These are phyloP conservation scores for Zaprionus gabonicus DNA, from an alignment of 1,140 invertebrate genomes.

Conservation along the genomic window DNA sequence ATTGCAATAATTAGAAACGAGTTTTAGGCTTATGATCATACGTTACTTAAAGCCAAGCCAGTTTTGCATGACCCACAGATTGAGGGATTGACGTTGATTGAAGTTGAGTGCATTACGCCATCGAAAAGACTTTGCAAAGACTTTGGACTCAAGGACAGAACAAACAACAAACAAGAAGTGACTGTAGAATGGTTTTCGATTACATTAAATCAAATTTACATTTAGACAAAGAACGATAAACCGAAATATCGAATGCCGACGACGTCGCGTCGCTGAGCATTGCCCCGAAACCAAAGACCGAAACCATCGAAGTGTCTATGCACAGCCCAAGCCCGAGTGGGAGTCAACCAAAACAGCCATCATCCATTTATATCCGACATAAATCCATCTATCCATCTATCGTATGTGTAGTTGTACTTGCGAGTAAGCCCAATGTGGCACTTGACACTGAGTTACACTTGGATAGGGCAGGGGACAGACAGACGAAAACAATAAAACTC, in stretches of 20 bases:
- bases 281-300: background rate
- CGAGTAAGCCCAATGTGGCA: constrained; percentile 8
- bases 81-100: background rate
- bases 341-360: constrained; percentile 2
- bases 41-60: constrained; percentile 28
- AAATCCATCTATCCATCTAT: constrained; percentile 22
- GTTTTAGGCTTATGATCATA: constrained; percentile 19
- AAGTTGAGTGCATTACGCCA: constrained; percentile 32
- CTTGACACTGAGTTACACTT: constrained; percentile 21
- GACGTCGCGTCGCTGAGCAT: background rate
- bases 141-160: constrained; percentile 38
- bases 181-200: constrained; percentile 55
- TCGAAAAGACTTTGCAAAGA: constrained; percentile 32
- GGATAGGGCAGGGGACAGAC: background rate
- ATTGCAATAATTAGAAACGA: constrained; percentile 13
- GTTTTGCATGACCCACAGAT: constrained; percentile 19
- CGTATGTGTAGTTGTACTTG: constrained; percentile 6
- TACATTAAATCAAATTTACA: constrained; percentile 69
- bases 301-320: constrained; percentile 47
- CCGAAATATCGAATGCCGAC: background rate
- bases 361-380: constrained; percentile 41
- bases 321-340: constrained; percentile 8
- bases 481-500: constrained; percentile 67
- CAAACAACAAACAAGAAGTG: constrained; percentile 12
- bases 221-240: constrained; percentile 28